Conservation (phyloP, 2,113 vertebrate species). For the Lagopus leucura region DNA sequence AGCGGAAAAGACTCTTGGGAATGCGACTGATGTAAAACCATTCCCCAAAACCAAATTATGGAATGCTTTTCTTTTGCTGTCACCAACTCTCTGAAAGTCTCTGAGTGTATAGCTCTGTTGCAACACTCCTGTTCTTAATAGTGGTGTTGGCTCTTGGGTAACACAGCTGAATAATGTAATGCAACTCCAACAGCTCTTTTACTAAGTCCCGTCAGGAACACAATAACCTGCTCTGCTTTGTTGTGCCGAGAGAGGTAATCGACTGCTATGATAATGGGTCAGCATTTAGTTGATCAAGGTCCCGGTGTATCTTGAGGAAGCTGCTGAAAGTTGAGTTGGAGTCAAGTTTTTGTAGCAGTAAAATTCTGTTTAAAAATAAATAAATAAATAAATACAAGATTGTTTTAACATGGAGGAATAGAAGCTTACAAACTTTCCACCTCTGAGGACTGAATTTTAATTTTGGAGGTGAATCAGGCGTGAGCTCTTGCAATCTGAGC, state of each 20-base stretch:
- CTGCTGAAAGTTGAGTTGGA: not conserved
- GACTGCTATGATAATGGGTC: not conserved
- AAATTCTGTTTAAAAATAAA: not conserved
- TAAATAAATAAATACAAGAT: accelerated
- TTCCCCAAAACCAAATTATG: not conserved
- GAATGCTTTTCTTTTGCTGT: not conserved
- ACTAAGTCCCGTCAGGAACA: not conserved
- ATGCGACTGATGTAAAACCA: not conserved
- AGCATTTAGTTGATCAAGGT: not conserved
- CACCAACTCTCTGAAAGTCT: not conserved
- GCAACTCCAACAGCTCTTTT: not conserved
- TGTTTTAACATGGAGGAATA: not conserved
- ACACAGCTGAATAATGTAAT: not conserved
- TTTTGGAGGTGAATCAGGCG: not conserved
- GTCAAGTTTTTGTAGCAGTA: not conserved
- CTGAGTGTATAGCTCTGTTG: not conserved
- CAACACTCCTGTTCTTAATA: not conserved
- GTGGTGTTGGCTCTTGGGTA: not conserved
- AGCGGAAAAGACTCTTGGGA: not conserved
- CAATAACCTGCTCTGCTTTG: not conserved
- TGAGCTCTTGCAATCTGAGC: not conserved
- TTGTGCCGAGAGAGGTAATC: not conserved
- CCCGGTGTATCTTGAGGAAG: not conserved
- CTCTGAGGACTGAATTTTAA: not conserved
- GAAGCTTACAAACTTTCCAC: not conserved